Conservation (phyloP, 2,888 invertebrate genomes). For the Celastrina argiolus region DNA sequence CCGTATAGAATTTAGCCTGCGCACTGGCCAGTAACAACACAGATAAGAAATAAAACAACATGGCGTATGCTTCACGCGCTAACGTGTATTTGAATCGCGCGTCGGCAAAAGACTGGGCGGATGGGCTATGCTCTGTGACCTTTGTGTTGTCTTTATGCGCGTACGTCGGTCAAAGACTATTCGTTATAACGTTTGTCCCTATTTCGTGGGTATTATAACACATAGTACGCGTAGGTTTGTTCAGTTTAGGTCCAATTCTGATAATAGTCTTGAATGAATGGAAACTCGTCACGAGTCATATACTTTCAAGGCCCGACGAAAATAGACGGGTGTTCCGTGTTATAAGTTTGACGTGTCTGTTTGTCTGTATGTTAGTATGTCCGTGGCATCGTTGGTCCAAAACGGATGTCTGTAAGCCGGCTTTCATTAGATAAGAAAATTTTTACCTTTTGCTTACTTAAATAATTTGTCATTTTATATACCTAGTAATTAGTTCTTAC, state of each 20-base stretch:
- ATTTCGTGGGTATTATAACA: neutral
- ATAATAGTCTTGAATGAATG: neutral
- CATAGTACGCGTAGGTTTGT: neutral
- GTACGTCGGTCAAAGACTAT: conserved; percentile 61
- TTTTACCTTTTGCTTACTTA: no score
- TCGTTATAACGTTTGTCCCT: conserved; percentile 24
- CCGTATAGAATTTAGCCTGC: conserved; percentile 65
- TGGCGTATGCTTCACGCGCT: conserved; percentile 56
- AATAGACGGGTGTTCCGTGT: no score
- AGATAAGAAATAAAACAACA: conserved; percentile 55
- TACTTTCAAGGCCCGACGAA: no score
- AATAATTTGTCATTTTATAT: no score
- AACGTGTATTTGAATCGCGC: conserved; percentile 64
- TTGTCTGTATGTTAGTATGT: no score
- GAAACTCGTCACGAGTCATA: neutral
- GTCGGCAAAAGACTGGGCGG: conserved; percentile 51
- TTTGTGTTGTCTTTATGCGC: conserved; percentile 56
- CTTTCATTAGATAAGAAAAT: no score
- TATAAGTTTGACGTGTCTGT: no score
- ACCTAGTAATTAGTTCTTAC: no score
- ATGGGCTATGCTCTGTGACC: conserved; percentile 54
- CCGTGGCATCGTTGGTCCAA: no score
- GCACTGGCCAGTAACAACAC: conserved; percentile 56
- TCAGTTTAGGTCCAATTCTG: neutral
- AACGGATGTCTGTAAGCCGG: no score